Conservation (phyloP, 2,113 vertebrate genomes). For the Solea solea region DNA sequence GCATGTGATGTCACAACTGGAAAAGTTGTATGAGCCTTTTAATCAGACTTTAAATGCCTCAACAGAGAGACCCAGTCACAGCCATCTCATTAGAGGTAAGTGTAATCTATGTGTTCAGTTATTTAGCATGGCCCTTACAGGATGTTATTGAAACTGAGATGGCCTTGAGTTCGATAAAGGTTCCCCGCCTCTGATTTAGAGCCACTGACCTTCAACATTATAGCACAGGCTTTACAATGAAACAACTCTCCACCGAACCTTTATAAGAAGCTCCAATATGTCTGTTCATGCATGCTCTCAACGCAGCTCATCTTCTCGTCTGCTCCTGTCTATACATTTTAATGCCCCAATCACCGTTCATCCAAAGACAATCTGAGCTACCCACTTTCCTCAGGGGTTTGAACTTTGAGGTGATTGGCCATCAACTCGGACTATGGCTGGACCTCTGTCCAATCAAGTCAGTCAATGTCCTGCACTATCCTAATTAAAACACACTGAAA, state of each 20-base stretch:
- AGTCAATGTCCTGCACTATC: conserved; percentile 14
- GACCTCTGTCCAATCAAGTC: conserved; percentile 39
- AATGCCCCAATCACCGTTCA: conserved; percentile 19
- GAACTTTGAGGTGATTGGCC: conserved; percentile 58
- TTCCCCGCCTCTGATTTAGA: not conserved
- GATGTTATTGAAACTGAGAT: not conserved
- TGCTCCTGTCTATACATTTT: conserved; percentile 3
- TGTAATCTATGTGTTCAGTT: not conserved
- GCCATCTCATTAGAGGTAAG: not conserved
- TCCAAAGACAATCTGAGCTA: conserved; percentile 15
- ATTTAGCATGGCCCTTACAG: not conserved
- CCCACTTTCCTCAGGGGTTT: conserved; percentile 22
- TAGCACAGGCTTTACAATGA: not conserved
- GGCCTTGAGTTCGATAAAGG: not conserved
- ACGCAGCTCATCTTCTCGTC: not conserved
- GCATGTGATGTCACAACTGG: too few relatives aligned
- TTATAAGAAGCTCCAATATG: conserved; percentile 8
- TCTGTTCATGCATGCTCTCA: conserved; percentile 20
- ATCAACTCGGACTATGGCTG: not conserved
- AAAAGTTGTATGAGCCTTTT: too few relatives aligned
- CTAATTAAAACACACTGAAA: conserved; percentile 26
- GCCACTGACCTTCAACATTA: conserved; percentile 40
- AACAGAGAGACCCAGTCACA: not conserved
- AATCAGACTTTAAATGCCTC: not conserved
- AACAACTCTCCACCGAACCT: not conserved